Percentiles rank a stretch among this genome's conserved stretches.
These are phyloP conservation scores for Auanema freiburgensis DNA, from an alignment of 2,888 invertebrate genomes.

Conservation along the genomic window DNA sequence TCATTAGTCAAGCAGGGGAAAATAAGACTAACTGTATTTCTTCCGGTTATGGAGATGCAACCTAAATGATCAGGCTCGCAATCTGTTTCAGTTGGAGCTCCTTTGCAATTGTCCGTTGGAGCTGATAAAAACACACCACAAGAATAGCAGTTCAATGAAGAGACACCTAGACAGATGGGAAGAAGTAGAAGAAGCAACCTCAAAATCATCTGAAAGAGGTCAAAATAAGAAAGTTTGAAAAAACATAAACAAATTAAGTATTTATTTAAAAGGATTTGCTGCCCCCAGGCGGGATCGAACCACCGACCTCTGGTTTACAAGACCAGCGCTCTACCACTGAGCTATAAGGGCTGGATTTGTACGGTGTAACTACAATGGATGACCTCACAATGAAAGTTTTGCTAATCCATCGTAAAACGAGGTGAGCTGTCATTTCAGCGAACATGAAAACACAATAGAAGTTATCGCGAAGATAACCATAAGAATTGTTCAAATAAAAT, in stretches of 20 bases:
- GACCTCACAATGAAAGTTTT: no score
- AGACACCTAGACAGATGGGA: neutral
- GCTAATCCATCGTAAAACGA: no score
- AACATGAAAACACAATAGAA: no score
- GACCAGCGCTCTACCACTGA: conserved; percentile 44
- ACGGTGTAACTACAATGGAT: no score
- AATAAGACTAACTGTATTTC: conserved; percentile 24
- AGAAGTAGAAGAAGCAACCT: neutral
- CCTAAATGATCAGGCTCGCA: conserved; percentile 36
- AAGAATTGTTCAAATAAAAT: no score
- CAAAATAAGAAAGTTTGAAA: no score
- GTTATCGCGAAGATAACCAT: no score
- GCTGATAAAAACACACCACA: conserved; percentile 41
- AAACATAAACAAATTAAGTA: no score
- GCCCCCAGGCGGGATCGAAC: conserved; percentile 44
- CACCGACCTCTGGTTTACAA: conserved; percentile 43
- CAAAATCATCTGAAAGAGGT: conserved; percentile 1
- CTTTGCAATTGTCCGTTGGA: conserved; percentile 31
- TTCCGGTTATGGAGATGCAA: conserved; percentile 32
- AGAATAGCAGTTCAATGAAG: conserved; percentile 27
- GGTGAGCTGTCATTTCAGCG: no score
- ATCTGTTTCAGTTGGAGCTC: conserved; percentile 27
- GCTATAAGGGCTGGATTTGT: conserved; percentile 30
- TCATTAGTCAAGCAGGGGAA: neutral
- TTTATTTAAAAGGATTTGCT: neutral